Evolutionary conservation across 2,113 vertebrate species (phyloP), one percentile per base, ranked within the genome.

Genomic region (Ammospiza nelsoni): DNA sequence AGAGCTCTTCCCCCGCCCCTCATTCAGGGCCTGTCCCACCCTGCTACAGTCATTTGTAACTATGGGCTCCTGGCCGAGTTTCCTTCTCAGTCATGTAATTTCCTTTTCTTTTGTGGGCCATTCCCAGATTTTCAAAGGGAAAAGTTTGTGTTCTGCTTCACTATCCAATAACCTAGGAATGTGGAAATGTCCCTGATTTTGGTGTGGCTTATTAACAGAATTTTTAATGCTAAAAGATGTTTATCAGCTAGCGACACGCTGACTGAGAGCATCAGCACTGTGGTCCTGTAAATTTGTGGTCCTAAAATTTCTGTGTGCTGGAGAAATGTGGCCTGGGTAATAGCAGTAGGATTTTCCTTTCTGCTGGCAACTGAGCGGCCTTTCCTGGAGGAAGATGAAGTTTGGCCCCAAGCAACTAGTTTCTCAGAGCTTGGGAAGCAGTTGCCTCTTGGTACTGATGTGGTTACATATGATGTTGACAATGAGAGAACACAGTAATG

Each of bases 51-150:
- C 84, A 72, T 87, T 96, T 89, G 74, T 90, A 93, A 85, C 87
- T 73, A 55, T 5, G 58, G 76, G 67, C 66, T 91, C 90, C 78
- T 95, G 94, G 78, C 61, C 1, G 5, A 84, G 67, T 66, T 96
- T 96, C 87, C 75, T 90, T 80, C 82, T 94, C 71, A 54, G 28
- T 44, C 94, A 39, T 81, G 84, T 73, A 76, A 96, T 84, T 93
- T 89, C 82, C 87, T 91, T 90, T 72, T 54, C 71, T 90, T 95
- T 62, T 46, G 41, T 62, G 55, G 58, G 59, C 77, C 23, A 7
- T 76, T 84, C 82, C 67, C 74, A 87, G 68, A 72, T 92, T 96
- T 75, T 74, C 52, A 72, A 87, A 91, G 58, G 9, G 61, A 73
- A 91, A 89, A 90, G 37, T 57, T 73, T 58, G 12, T 25, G 43